A percentile compares a stretch with the other conserved stretches of the same genome.
Conservation (phyloP, 2,113 vertebrate species). For the Macrotus californicus region DNA sequence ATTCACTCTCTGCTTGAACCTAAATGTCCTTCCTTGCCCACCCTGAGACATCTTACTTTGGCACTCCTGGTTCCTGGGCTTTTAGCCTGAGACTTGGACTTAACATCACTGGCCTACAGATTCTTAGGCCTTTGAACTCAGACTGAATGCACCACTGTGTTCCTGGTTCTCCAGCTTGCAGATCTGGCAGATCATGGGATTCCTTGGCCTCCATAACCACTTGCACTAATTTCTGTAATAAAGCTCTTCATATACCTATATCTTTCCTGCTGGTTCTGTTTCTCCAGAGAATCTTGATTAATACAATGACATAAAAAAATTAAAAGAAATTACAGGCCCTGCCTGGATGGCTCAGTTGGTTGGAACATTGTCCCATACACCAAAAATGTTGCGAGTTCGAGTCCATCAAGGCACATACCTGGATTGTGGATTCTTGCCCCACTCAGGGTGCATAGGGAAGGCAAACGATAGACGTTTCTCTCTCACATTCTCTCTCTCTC, state of each 20-base stretch:
- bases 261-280: not conserved
- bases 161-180: not conserved
- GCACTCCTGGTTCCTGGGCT: not conserved
- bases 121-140: not conserved
- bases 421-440: too few species aligned
- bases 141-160: not conserved
- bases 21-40: not conserved
- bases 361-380: too few species aligned
- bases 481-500: too few species aligned
- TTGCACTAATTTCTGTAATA: not conserved
- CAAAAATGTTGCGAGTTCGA: too few species aligned
- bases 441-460: too few species aligned
- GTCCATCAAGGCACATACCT: too few species aligned
- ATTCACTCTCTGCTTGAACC: not conserved
- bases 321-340: too few species aligned
- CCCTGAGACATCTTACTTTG: not conserved
- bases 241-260: not conserved
- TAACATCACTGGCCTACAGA: not conserved
- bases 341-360: too few species aligned
- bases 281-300: not conserved
- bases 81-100: not conserved
- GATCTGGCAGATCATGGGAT: not conserved
- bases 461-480: too few species aligned
- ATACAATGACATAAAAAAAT: not conserved
- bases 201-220: not conserved